phyloP scores from a whole-genome alignment of 2,888 invertebrate genomes.

The Ophion costatus region DNA sequence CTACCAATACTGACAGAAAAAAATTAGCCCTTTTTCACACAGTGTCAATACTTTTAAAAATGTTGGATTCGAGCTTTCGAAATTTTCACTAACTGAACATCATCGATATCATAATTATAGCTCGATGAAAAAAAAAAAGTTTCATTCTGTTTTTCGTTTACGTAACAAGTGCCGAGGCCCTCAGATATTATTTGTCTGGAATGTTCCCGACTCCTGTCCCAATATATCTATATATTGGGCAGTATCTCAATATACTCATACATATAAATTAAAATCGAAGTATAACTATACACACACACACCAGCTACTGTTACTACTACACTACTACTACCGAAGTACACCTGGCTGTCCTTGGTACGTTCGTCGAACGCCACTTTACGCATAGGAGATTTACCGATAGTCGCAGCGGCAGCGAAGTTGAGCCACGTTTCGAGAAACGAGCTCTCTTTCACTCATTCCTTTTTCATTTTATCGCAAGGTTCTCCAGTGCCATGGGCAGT shows the following conservation, averaged over 20 bases:
- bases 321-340: conserved; percentile 31
- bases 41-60: neutral
- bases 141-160: neutral
- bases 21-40: no score
- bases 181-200: neutral
- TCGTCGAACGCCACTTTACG: conserved; percentile 44
- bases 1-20: no score
- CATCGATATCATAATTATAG: neutral
- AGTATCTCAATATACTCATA: neutral
- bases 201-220: neutral
- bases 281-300: neutral
- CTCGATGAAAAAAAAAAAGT: neutral
- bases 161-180: neutral
- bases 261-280: neutral
- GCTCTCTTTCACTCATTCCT: conserved; percentile 41
- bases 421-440: conserved; percentile 27
- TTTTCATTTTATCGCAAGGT: conserved; percentile 36
- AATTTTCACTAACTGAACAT: neutral
- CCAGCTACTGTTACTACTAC: neutral
- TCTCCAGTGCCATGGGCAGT: conserved; percentile 49
- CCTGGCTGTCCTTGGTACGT: conserved; percentile 61
- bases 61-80: neutral
- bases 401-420: neutral
- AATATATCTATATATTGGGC: neutral
- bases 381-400: conserved; percentile 43